Conservation (phyloP, 1,140 invertebrate species). For the Eueides isabella region DNA sequence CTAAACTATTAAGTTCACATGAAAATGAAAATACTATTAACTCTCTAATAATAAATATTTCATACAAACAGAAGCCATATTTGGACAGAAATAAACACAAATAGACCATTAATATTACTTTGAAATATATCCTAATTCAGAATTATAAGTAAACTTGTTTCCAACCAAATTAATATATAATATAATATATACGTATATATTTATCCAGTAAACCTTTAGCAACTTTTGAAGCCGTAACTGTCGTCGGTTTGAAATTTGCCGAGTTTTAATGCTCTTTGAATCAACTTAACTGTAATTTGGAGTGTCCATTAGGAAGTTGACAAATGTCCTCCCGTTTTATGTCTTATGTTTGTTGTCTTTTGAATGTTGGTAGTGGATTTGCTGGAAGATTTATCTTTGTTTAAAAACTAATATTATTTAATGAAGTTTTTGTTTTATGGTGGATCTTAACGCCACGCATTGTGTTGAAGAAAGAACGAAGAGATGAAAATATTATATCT, state of each 20-base stretch:
- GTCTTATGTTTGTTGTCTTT: slow-evolving; percentile 16
- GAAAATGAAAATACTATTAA: too few relatives aligned
- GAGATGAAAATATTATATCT: too few relatives aligned
- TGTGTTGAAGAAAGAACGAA: too few relatives aligned
- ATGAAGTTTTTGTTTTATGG: too few relatives aligned
- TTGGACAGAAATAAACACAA: background rate
- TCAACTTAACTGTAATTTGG: slow-evolving; percentile 40
- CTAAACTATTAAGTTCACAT: too few relatives aligned
- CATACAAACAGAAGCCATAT: background rate
- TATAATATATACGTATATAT: slow-evolving; percentile 33
- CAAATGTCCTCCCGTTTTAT: slow-evolving; percentile 31
- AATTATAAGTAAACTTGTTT: background rate
- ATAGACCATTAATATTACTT: background rate
- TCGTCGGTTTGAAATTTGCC: slow-evolving; percentile 36
- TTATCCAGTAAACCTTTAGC: slow-evolving; percentile 33
- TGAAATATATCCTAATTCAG: background rate
- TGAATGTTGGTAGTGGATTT: background rate
- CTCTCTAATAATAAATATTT: too few relatives aligned
- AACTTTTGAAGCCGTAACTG: slow-evolving; percentile 38
- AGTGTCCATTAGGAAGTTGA: slow-evolving; percentile 41
- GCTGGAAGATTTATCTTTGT: background rate
- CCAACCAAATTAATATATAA: slow-evolving; percentile 25
- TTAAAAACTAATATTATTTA: background rate
- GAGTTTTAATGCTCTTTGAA: slow-evolving; percentile 41
- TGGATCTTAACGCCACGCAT: too few relatives aligned